A percentile compares a stretch with the other conserved stretches of the same genome.
Evolutionary conservation across 2,888 invertebrate species (phyloP).

Genomic region (Meiosimyza decipiens): DNA sequence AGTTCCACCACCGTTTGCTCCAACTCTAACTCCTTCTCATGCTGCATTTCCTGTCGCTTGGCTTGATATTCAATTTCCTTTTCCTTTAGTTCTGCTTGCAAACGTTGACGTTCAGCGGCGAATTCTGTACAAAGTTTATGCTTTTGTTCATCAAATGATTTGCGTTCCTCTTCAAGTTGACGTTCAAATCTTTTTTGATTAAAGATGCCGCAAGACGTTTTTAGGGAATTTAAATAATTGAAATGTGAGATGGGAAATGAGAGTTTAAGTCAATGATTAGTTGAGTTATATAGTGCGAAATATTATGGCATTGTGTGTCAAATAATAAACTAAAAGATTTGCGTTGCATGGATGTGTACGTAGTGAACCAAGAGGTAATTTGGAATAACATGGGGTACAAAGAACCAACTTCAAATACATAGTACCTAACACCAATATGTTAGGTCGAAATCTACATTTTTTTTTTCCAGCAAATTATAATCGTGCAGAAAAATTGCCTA

Average conservation of each 20-base stretch:
- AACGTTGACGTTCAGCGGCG: slow-evolving; percentile 65
- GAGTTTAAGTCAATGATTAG: neutral
- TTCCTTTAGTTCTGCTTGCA: slow-evolving; percentile 66
- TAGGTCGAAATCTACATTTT: too few species aligned
- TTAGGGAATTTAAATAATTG: neutral
- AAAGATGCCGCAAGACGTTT: neutral
- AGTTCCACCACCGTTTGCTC: slow-evolving; percentile 68
- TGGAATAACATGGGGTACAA: too few species aligned
- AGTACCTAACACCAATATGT: too few species aligned
- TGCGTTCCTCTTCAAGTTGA: slow-evolving; percentile 70
- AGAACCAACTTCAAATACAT: too few species aligned
- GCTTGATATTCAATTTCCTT: slow-evolving; percentile 66
- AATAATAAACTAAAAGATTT: too few species aligned
- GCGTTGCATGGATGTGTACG: too few species aligned
- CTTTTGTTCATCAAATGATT: slow-evolving; percentile 70
- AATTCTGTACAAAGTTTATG: slow-evolving; percentile 69
- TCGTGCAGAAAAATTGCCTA: too few species aligned
- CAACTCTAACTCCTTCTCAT: slow-evolving; percentile 68
- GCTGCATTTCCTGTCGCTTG: slow-evolving; percentile 64
- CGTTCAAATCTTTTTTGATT: slow-evolving; percentile 67
- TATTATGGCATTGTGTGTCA: neutral
- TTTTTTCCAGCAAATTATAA: too few species aligned
- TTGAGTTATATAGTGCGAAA: neutral
- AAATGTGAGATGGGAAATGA: neutral
- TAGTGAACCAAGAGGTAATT: too few species aligned